Conservation (phyloP, 2,113 vertebrate genomes). For the Uropsilus gracilis region DNA sequence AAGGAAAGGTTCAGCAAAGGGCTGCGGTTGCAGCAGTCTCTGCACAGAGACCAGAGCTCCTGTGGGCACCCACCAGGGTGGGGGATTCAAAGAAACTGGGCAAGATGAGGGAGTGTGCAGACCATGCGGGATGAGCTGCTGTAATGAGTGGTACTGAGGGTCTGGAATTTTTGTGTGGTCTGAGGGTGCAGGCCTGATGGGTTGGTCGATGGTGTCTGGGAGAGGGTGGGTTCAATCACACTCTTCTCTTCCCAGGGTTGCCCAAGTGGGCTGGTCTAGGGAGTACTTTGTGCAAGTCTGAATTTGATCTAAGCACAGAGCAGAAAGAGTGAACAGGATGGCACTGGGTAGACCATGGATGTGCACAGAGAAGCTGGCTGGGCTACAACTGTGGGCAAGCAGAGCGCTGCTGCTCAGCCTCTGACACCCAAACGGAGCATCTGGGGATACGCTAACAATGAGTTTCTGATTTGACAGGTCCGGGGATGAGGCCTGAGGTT, state of each 20-base stretch:
- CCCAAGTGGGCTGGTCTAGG: neutral
- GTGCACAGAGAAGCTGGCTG: neutral
- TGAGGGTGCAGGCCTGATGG: neutral
- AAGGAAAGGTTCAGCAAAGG: neutral
- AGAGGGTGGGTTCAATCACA: neutral
- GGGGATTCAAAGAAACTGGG: neutral
- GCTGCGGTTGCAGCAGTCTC: neutral
- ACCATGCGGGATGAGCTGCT: neutral
- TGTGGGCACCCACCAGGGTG: neutral
- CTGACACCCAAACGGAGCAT: neutral
- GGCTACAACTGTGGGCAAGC: neutral
- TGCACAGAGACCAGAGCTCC: neutral
- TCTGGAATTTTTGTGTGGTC: neutral
- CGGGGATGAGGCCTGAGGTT: neutral
- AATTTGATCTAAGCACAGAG: neutral
- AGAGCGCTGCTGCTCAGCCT: neutral
- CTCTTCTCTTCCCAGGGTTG: neutral
- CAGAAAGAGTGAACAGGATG: neutral
- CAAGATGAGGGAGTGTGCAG: neutral
- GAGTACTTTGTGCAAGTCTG: neutral
- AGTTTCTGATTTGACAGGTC: neutral
- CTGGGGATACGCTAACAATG: neutral
- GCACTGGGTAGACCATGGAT: neutral
- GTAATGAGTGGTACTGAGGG: fast-evolving
- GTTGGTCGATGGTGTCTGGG: neutral